Percentiles rank a stretch among this genome's conserved stretches.
phyloP scores from a whole-genome alignment of 1,140 invertebrate species.

The Ceratina japonica region DNA sequence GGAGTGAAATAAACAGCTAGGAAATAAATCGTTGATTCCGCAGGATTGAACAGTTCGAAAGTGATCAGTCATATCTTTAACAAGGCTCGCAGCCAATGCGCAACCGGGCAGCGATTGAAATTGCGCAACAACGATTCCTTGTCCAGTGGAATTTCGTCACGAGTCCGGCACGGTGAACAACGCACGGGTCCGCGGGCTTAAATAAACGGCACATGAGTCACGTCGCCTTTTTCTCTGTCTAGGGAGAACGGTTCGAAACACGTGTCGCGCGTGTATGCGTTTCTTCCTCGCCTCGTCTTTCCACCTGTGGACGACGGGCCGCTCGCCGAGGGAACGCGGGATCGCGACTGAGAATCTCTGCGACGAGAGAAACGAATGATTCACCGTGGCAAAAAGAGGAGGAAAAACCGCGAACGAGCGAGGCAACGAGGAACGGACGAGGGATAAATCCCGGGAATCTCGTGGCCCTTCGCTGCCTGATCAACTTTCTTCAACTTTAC shows the following conservation, averaged over 20 bases:
- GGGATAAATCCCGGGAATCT: constrained; percentile 34
- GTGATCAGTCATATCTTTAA: too few relatives aligned
- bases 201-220: constrained; percentile 36
- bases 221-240: constrained; percentile 6
- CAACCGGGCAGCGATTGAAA: too few relatives aligned
- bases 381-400: constrained; percentile 57
- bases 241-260: background rate
- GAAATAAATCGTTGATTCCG: too few relatives aligned
- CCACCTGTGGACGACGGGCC: constrained; percentile 18
- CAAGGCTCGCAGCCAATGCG: too few relatives aligned
- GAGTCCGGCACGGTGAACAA: background rate
- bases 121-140: constrained; percentile 18
- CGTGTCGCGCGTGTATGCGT: background rate
- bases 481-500: background rate
- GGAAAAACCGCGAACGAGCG: constrained; percentile 27
- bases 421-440: constrained; percentile 5
- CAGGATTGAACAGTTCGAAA: too few relatives aligned
- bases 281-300: background rate
- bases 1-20: too few relatives aligned
- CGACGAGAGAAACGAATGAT: constrained; percentile 51
- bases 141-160: constrained; percentile 37
- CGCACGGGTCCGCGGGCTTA: constrained; percentile 26
- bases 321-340: too few relatives aligned
- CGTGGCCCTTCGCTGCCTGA: constrained; percentile 3
- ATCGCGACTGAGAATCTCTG: constrained; percentile 58